Evolutionary conservation across 2,113 vertebrate genomes (phyloP).

Genomic region (Bujurquina vittata): DNA sequence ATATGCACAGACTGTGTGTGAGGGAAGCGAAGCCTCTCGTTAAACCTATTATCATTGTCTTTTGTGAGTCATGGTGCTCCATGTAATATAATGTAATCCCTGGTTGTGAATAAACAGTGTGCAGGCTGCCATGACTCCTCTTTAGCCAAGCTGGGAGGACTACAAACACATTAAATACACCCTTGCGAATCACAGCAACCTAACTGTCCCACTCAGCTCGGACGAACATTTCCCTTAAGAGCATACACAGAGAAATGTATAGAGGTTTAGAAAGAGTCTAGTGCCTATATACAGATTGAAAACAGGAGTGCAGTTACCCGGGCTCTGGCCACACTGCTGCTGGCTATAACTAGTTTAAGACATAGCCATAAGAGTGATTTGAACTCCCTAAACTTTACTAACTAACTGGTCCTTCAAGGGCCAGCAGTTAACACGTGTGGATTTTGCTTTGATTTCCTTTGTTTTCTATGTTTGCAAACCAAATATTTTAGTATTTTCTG

Average conservation of each 20-base stretch:
- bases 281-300: no score
- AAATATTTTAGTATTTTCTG: background rate
- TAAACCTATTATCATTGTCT: slow-evolving; percentile 60
- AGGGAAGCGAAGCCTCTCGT: slow-evolving; percentile 36
- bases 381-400: no score
- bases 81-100: slow-evolving; percentile 62
- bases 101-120: slow-evolving; percentile 39
- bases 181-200: slow-evolving; percentile 35
- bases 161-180: slow-evolving; percentile 64
- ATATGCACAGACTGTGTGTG: background rate
- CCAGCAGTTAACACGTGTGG: background rate
- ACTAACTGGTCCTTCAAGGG: no score
- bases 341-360: no score
- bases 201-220: slow-evolving; percentile 24
- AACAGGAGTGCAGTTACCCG: background rate
- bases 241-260: slow-evolving; percentile 18
- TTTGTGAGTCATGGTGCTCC: slow-evolving; percentile 58
- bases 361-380: no score
- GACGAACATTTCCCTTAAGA: slow-evolving; percentile 1
- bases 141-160: slow-evolving; percentile 45
- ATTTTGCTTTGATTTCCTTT: background rate
- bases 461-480: no score
- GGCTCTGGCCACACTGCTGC: background rate
- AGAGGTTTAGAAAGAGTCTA: background rate
- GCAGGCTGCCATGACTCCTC: slow-evolving; percentile 37